Percentiles rank a stretch among this genome's conserved stretches.
phyloP scores from a whole-genome alignment of 2,888 invertebrate species.

The Drosophila paranaensis region DNA sequence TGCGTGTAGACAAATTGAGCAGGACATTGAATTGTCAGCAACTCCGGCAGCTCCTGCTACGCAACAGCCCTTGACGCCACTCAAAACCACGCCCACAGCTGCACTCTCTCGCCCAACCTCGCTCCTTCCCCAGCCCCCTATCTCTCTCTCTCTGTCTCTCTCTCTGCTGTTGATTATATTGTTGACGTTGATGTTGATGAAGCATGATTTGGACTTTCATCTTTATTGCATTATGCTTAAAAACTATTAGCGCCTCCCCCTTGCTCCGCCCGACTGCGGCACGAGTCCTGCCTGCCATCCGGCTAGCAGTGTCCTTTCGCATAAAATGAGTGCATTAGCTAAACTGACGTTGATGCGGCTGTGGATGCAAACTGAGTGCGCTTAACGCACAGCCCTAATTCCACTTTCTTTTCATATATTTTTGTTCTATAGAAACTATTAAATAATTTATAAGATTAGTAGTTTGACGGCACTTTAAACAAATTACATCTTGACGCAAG shows the following conservation, averaged over 20 bases:
- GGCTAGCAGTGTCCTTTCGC: slow-evolving; percentile 23
- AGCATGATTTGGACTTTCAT: slow-evolving; percentile 80
- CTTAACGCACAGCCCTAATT: slow-evolving; percentile 35
- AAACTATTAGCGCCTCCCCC: slow-evolving; percentile 73
- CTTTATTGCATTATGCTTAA: slow-evolving; percentile 81
- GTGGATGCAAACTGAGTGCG: slow-evolving; percentile 20
- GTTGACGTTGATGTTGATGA: slow-evolving; percentile 80
- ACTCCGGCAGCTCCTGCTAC: slow-evolving; percentile 44
- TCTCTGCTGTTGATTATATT: slow-evolving; percentile 72
- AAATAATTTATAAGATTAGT: slow-evolving; percentile 63
- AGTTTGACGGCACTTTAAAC: slow-evolving; percentile 19
- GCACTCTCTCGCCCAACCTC: slow-evolving; percentile 4
- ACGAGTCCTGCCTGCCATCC: slow-evolving; percentile 18
- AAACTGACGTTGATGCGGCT: slow-evolving; percentile 60
- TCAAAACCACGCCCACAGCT: slow-evolving; percentile 25
- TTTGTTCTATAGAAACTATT: slow-evolving; percentile 41
- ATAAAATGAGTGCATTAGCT: slow-evolving; percentile 61
- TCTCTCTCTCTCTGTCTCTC: slow-evolving; percentile 6
- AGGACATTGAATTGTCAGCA: slow-evolving; percentile 80
- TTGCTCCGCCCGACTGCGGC: slow-evolving; percentile 14
- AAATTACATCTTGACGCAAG: slow-evolving; percentile 6
- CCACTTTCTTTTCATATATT: slow-evolving; percentile 24
- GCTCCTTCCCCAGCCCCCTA: slow-evolving; percentile 1
- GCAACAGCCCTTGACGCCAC: slow-evolving; percentile 67
- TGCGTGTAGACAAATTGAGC: slow-evolving; percentile 79